Evolutionary conservation across 2,113 vertebrate genomes (phyloP).

Genomic region (Junco hyemalis): DNA sequence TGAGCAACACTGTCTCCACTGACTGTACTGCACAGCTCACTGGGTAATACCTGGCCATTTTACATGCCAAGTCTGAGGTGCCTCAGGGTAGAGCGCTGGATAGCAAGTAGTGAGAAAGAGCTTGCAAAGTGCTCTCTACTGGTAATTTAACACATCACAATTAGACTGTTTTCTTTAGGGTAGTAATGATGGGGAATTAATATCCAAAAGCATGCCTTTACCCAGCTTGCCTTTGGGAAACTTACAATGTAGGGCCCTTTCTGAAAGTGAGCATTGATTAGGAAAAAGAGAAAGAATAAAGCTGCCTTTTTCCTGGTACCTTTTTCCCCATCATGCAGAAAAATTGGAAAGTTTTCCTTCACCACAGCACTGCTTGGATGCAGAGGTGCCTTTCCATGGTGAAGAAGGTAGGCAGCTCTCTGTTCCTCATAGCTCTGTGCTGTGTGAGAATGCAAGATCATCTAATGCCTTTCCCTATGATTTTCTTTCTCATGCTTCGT

Average conservation of each 20-base stretch:
- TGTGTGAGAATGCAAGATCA: neutral
- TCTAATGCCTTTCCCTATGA: neutral
- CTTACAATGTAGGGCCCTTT: neutral
- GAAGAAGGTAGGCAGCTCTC: neutral
- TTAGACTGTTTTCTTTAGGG: conserved; percentile 17
- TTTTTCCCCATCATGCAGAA: neutral
- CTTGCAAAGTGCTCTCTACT: neutral
- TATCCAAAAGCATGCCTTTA: neutral
- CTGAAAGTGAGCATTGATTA: neutral
- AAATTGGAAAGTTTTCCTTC: neutral
- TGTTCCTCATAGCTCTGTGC: neutral
- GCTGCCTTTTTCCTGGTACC: neutral
- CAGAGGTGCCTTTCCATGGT: neutral
- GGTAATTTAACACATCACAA: conserved; percentile 4
- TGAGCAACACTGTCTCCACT: neutral
- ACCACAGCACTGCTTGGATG: neutral
- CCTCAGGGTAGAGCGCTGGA: neutral
- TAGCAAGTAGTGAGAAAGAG: neutral
- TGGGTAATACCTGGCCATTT: neutral
- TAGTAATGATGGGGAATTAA: conserved; percentile 13
- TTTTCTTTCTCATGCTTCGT: neutral
- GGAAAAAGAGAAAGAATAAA: neutral
- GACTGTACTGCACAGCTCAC: neutral
- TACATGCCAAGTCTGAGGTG: neutral
- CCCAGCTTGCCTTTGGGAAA: neutral